phyloP scores from a whole-genome alignment of 2,888 invertebrate genomes.

The Melangyna quadrimaculata region DNA sequence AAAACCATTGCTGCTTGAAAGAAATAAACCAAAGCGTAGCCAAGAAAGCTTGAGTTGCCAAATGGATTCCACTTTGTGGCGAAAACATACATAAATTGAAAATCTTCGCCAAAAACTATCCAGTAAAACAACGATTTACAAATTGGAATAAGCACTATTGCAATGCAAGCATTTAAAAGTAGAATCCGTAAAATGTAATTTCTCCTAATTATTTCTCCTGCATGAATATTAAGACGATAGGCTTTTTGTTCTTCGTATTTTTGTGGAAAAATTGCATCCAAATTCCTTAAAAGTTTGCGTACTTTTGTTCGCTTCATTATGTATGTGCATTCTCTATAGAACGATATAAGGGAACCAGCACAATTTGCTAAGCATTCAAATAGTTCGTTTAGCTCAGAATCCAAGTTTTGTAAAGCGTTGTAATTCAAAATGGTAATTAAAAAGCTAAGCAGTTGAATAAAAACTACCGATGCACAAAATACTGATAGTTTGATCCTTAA shows the following conservation, averaged over 20 bases:
- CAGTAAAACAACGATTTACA: background rate
- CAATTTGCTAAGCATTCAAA: background rate
- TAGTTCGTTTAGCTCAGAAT: background rate
- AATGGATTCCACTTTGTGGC: background rate
- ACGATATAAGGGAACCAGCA: background rate
- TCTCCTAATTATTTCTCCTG: background rate
- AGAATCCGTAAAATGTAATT: background rate
- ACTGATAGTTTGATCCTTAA: background rate
- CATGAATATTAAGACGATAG: background rate
- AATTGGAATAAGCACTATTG: background rate
- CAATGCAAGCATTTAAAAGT: background rate
- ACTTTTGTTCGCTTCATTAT: background rate
- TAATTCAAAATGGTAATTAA: background rate
- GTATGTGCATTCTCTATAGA: background rate
- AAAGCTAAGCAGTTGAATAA: background rate
- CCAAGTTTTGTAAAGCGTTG: background rate
- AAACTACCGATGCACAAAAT: background rate
- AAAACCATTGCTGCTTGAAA: background rate
- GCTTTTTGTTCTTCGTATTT: background rate
- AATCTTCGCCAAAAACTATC: background rate
- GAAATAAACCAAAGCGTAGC: constrained; percentile 1
- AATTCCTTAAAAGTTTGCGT: background rate
- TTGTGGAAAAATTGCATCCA: constrained; percentile 6
- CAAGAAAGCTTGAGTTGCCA: background rate
- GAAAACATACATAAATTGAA: background rate